Evolutionary conservation across 2,888 invertebrate species (phyloP), one percentile per base, ranked within the genome.

Genomic region (Drosophila lutescens): DNA sequence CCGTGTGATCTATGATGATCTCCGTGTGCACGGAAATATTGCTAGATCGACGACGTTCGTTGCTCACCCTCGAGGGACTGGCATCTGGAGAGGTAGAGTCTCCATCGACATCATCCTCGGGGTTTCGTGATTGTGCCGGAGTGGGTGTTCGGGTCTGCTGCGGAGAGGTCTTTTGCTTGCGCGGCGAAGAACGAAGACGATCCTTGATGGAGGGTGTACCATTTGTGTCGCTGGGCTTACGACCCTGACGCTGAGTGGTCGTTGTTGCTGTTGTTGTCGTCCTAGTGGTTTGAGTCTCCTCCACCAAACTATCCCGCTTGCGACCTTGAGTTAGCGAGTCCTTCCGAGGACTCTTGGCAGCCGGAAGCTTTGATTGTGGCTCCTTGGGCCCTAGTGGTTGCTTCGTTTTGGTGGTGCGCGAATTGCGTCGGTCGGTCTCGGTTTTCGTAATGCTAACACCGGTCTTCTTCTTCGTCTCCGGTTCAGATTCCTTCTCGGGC

Each of bases 11-110:
- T 1, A 90, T 90, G 23, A 91, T 90, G 10, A 90, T 90, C 60
- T 90, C 90, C 3, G 90, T 90, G 44, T 89, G 87, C 4, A 90
- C 90, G 0, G 91, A 90, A 15, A 90, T 90, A 32, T 90, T 90
- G 57, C 90, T 90, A 0, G 91, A 90, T n/a, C 90, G 89, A 7
- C 90, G 81, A 2, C 91, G 86, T 62, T 90, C 90, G 26, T 70
- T 85, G 8, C 38, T 38, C 2, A 69, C 53, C 32, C 90, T 83
- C 4, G 80, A 76, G 0, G 90, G 91, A 47, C 90, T 90, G 7
- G 66, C 72, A 30, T 90, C 89, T 6, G 90, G 90, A 2, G 91
- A 90, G 1, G 86, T 77, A n/a, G 79, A 80, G 4, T 80, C 70
- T 0, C 79, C 86, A 30, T 90, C 90, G 5, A 82, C 69, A 17